Percentiles rank a stretch among this genome's conserved stretches.
phyloP scores from a whole-genome alignment of 2,797 vertebrate genomes.

The Characodon lateralis region DNA sequence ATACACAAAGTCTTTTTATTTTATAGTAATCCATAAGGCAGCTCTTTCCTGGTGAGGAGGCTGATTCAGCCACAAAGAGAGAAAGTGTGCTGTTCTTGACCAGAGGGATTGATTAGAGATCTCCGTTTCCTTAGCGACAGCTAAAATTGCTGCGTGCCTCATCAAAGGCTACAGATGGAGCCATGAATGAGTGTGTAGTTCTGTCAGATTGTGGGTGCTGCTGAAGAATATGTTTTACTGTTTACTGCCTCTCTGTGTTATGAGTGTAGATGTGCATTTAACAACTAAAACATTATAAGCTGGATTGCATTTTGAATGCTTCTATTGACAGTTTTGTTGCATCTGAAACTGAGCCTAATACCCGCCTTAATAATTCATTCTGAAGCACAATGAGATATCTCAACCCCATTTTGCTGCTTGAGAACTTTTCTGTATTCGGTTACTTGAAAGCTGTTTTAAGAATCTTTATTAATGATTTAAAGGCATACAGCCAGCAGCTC shows the following conservation, averaged over 20 bases:
- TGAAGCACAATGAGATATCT: constrained; percentile 70
- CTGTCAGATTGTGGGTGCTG: not conserved
- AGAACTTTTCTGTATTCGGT: constrained; percentile 66
- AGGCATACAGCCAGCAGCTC: constrained; percentile 26
- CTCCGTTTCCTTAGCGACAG: constrained; percentile 76
- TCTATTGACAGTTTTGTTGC: constrained; percentile 56
- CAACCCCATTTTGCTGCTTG: constrained; percentile 60
- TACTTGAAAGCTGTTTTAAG: constrained; percentile 53
- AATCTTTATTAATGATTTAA: constrained; percentile 60
- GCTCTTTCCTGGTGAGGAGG: constrained; percentile 36
- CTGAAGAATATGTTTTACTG: not conserved
- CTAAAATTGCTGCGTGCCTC: constrained; percentile 74
- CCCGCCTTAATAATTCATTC: constrained; percentile 72
- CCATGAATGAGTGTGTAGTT: constrained; percentile 20
- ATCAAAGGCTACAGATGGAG: constrained; percentile 59
- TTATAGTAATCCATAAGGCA: constrained; percentile 45
- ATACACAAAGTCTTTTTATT: constrained; percentile 30
- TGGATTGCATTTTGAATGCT: constrained; percentile 60
- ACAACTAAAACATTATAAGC: constrained; percentile 58
- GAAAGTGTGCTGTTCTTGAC: constrained; percentile 64
- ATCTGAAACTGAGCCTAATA: constrained; percentile 61
- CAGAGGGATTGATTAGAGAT: constrained; percentile 75
- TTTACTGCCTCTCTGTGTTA: not conserved
- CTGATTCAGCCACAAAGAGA: constrained; percentile 64
- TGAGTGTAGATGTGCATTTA: not conserved